phyloP scores from a whole-genome alignment of 2,888 invertebrate species.

The Drosophila austrosaltans region DNA sequence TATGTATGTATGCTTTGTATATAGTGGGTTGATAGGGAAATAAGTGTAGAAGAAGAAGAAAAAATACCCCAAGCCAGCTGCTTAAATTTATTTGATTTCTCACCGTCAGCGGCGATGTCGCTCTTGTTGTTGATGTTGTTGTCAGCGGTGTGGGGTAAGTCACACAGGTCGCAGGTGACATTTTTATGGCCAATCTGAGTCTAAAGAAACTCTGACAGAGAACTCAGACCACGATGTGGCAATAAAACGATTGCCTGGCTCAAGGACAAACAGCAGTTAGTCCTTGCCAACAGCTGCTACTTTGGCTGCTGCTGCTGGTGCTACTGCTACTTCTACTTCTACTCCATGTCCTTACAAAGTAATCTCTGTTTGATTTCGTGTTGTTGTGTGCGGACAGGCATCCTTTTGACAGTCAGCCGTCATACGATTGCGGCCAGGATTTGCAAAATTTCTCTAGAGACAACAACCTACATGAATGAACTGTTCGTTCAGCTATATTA shows the following conservation, averaged over 20 bases:
- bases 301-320: constrained; percentile 13
- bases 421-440: constrained; percentile 52
- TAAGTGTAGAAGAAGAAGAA: constrained; percentile 28
- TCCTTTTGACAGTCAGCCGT: constrained; percentile 48
- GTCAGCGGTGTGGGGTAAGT: constrained; percentile 24
- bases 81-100: constrained; percentile 74
- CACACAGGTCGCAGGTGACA: constrained; percentile 75
- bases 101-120: constrained; percentile 25
- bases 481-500: constrained; percentile 26
- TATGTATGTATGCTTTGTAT: background rate
- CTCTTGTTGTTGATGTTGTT: background rate
- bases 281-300: constrained; percentile 20
- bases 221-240: constrained; percentile 42
- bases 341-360: constrained; percentile 31
- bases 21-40: constrained; percentile 40
- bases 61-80: constrained; percentile 40
- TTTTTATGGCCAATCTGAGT: constrained; percentile 77
- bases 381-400: constrained; percentile 6
- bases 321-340: constrained; percentile 16
- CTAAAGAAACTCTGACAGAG: constrained; percentile 25
- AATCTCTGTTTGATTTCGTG: constrained; percentile 19
- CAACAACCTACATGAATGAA: constrained; percentile 14
- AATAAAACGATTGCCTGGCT: constrained; percentile 71
- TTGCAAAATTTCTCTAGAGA: constrained; percentile 72
- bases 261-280: constrained; percentile 49